A percentile compares a stretch with the other conserved stretches of the same genome.
phyloP scores from a whole-genome alignment of 2,113 vertebrate genomes.

The Mus pahari region DNA sequence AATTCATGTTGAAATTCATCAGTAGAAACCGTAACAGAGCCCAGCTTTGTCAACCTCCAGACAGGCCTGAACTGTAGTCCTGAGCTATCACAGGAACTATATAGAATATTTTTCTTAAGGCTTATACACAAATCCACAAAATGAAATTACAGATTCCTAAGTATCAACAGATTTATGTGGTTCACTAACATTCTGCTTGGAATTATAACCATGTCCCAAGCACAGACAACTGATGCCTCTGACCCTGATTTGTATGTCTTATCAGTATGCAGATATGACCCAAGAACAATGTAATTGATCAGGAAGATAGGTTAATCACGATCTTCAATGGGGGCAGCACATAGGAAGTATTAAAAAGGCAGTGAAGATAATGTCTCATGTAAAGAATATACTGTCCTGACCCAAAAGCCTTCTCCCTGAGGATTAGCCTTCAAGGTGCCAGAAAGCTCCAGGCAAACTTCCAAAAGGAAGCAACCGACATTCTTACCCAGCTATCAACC shows the following conservation, averaged over 20 bases:
- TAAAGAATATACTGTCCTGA: neutral
- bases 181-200: neutral
- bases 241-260: neutral
- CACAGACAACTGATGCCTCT: neutral
- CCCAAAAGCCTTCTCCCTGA: neutral
- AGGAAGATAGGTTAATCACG: neutral
- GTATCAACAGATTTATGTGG: neutral
- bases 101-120: neutral
- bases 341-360: neutral
- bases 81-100: fast-evolving
- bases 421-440: neutral
- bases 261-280: neutral
- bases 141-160: conserved; percentile 7
- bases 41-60: neutral
- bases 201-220: neutral
- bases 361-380: neutral
- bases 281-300: neutral
- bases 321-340: neutral
- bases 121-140: neutral
- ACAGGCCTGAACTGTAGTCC: conserved; percentile 21
- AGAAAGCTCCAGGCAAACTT: neutral
- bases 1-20: conserved; percentile 78
- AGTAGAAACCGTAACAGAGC: conserved; percentile 60
- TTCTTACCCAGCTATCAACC: neutral
- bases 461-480: neutral